A percentile compares a stretch with the other conserved stretches of the same genome.
These are phyloP conservation scores for Zaprionus ornatus DNA, from an alignment of 1,140 invertebrate genomes.

Conservation along the genomic window DNA sequence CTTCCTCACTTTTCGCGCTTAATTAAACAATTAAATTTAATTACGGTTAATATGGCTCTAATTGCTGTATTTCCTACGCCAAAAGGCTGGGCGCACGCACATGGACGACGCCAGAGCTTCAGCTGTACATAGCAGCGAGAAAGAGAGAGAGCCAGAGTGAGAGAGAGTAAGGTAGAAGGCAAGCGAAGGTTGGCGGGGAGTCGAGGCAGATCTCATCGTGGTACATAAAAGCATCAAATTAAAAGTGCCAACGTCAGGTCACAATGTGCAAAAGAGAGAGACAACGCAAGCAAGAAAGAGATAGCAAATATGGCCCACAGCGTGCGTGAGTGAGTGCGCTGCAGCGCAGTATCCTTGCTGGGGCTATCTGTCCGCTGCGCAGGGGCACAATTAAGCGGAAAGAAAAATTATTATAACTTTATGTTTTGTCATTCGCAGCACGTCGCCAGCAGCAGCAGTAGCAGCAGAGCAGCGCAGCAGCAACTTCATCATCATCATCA, in stretches of 20 bases:
- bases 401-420: conserved; percentile 83
- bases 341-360: conserved; percentile 48
- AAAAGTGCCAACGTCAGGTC: conserved; percentile 73
- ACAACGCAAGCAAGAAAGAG: not conserved
- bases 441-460: conserved; percentile 32
- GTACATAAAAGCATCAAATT: conserved; percentile 81
- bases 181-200: not conserved
- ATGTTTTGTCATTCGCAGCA: conserved; percentile 79
- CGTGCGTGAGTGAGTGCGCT: conserved; percentile 2
- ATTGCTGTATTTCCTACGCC: conserved; percentile 83
- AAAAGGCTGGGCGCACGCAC: conserved; percentile 58
- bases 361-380: conserved; percentile 69
- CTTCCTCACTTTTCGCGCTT: conserved; percentile 83
- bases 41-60: conserved; percentile 84
- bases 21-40: conserved; percentile 84
- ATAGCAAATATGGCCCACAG: not conserved
- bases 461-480: not conserved
- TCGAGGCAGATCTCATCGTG: conserved; percentile 11
- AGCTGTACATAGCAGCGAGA: conserved; percentile 23
- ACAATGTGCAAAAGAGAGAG: conserved; percentile 26
- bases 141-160: not conserved
- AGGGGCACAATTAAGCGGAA: conserved; percentile 81
- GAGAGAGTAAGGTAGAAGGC: not conserved
- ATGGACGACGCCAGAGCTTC: conserved; percentile 29
- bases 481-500: not conserved